A percentile compares a stretch with the other conserved stretches of the same genome.
Evolutionary conservation across 2,888 invertebrate genomes (phyloP).

Genomic region (Caenorhabditis sp.): DNA sequence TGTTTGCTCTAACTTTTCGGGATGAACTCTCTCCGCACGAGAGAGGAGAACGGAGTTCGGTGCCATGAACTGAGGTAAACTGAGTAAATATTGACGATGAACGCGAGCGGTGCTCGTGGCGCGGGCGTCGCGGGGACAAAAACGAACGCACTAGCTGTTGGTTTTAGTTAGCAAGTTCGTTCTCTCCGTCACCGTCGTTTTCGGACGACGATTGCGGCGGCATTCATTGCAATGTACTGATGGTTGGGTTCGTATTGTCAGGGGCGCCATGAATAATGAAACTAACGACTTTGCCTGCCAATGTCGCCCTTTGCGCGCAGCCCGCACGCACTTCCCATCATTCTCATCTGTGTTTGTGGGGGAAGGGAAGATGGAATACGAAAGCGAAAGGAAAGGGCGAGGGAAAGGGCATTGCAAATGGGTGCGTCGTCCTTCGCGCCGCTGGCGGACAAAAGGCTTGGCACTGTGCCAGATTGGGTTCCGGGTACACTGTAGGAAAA

Average conservation of each 20-base stretch:
- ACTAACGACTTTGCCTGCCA: slow-evolving; percentile 41
- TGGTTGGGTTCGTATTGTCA: background rate
- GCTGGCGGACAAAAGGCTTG: slow-evolving; percentile 1
- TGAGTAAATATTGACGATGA: slow-evolving; percentile 43
- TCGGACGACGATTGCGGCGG: background rate
- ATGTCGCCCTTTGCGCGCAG: slow-evolving; percentile 36
- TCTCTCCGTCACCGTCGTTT: background rate
- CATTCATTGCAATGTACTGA: slow-evolving; percentile 29
- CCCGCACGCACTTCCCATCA: slow-evolving; percentile 26
- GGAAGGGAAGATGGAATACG: background rate
- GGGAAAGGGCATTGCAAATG: slow-evolving; percentile 16
- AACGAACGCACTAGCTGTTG: slow-evolving; percentile 26
- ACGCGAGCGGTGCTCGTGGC: slow-evolving; percentile 14
- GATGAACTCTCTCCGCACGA: slow-evolving; percentile 30
- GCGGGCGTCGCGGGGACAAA: slow-evolving; percentile 4
- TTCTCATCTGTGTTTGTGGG: background rate
- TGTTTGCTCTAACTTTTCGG: slow-evolving; percentile 35
- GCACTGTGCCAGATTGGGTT: slow-evolving; percentile 21
- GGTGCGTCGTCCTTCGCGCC: too few species aligned
- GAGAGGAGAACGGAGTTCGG: slow-evolving; percentile 48
- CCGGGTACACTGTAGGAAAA: slow-evolving; percentile 25
- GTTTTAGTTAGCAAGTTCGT: slow-evolving; percentile 1
- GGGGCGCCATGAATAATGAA: slow-evolving; percentile 45
- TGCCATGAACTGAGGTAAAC: slow-evolving; percentile 47
- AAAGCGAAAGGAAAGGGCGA: background rate